Evolutionary conservation across 64 coral and sea anemone species (phyloP).

Genomic region (Acropora yongei): DNA sequence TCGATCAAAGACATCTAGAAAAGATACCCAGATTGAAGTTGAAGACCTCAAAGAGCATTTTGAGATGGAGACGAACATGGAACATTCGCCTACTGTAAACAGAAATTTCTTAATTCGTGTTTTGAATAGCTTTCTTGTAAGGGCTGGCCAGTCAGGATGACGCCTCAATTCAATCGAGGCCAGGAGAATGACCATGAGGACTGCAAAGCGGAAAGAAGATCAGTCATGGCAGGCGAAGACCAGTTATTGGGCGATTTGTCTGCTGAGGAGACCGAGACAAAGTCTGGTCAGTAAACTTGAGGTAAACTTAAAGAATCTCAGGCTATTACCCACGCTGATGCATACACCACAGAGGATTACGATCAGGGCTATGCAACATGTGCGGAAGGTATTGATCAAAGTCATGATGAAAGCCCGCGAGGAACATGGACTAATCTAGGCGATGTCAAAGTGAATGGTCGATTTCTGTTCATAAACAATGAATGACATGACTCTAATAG

Average conservation of each 20-base stretch:
- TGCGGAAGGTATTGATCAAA: not conserved
- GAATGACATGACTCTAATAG: too few relatives aligned
- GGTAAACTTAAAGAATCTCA: not conserved
- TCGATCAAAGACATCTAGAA: slow-evolving; percentile 24
- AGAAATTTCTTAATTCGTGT: not conserved
- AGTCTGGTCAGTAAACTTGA: not conserved
- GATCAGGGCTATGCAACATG: not conserved
- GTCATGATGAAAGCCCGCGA: not conserved
- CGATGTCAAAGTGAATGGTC: too few relatives aligned
- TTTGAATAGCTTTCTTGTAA: not conserved
- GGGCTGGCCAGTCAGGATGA: not conserved
- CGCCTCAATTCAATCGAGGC: slow-evolving; percentile 43
- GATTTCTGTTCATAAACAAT: too few relatives aligned
- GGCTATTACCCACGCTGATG: not conserved
- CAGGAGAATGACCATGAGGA: slow-evolving; percentile 22
- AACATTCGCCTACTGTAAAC: not conserved
- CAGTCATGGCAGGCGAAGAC: not conserved
- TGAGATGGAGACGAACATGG: not conserved
- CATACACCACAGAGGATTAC: not conserved
- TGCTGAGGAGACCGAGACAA: not conserved
- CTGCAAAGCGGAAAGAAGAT: slow-evolving; percentile 20
- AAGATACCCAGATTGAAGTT: slow-evolving; percentile 23
- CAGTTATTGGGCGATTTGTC: slow-evolving; percentile 8
- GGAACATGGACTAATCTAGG: not conserved
- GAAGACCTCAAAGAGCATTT: not conserved